A percentile compares a stretch with the other conserved stretches of the same genome.
These are phyloP conservation scores for Chaetophractus vellerosus DNA, from an alignment of 2,797 vertebrate genomes.

Conservation along the genomic window DNA sequence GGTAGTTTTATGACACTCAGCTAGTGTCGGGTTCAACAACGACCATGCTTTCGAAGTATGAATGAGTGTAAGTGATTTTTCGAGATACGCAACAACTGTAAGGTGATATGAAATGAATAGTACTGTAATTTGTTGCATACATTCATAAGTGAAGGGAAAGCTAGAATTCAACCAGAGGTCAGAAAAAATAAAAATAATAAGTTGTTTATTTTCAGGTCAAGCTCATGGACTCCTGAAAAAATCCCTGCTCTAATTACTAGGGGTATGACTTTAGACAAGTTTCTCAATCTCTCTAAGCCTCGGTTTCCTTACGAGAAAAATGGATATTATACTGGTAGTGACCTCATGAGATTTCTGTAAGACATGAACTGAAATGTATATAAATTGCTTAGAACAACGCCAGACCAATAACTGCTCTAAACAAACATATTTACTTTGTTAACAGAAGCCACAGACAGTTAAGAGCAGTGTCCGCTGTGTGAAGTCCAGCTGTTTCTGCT, in stretches of 20 bases:
- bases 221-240: no score
- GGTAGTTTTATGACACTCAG: no score
- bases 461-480: neutral
- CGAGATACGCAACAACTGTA: no score
- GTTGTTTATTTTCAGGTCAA: no score
- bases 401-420: neutral
- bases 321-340: neutral
- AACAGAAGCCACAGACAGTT: neutral
- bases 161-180: no score
- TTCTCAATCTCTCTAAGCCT: neutral
- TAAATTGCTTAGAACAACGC: neutral
- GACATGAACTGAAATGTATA: neutral
- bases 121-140: no score
- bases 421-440: neutral
- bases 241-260: neutral
- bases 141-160: no score
- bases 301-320: neutral
- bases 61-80: no score
- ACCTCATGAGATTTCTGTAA: neutral
- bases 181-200: no score
- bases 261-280: neutral
- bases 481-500: neutral
- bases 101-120: no score
- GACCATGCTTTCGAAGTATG: no score
- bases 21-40: no score